Evolutionary conservation across 2,113 vertebrate species (phyloP), one percentile per base, ranked within the genome.

Genomic region (Suricata suricatta): DNA sequence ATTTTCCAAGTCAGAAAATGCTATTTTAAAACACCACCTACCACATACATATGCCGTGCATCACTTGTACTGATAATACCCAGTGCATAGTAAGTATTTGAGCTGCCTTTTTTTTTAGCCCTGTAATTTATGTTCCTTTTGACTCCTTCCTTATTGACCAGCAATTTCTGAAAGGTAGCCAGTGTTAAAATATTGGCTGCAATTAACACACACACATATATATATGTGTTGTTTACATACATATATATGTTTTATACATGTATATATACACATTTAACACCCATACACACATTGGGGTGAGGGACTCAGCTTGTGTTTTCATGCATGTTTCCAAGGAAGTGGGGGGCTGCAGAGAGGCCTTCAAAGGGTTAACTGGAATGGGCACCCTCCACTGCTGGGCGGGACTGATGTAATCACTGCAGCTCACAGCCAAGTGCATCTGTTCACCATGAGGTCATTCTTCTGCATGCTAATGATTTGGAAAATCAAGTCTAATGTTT

Each of bases 361-460:
- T 68, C 92, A 95, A 98, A 98, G 98, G 97, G 99, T 99, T 99
- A 99, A 99, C 98, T 96, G 98, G 91, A 98, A 95, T 68, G 97
- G 98, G 98, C 98, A 97, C 98, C 98, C 98, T 98, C 94, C 97
- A 98, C 98, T 99, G 98, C 98, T 98, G 98, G 98, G 98, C 98
- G 98, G 97, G 98, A 97, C 98, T 99, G 99, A 99, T 99, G 98
- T 99, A 99, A 99, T 99, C 99, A 98, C 98, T 98, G 98, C 98
- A 79, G 97, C 98, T 97, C 98, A 98, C 98, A 98, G 99, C 99
- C 99, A 99, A 99, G 99, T 99, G 98, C 99, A 99, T 99, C 99
- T 99, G 99, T 99, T 99, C 99, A 98, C 98, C 98, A 98, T 99
- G 99, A 99, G 99, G 98, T 99, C 99, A 99, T 99, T 99, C 98